Base-by-base conservation (phyloP, 2,797 vertebrate species). In the Huso huso region DNA sequence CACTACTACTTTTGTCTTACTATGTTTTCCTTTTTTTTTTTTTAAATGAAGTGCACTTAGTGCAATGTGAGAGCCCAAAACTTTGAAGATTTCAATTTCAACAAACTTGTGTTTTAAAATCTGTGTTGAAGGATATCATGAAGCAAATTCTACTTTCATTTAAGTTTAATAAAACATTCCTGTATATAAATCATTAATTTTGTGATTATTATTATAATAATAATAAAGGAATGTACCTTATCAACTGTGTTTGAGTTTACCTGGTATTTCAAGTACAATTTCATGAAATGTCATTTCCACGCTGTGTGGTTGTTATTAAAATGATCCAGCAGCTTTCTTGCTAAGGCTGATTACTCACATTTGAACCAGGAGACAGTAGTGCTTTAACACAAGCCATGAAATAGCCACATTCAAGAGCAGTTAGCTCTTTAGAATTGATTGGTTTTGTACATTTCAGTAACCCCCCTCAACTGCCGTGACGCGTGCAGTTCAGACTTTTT, bases 181-280 rank as follows among this genome's bases (percentile, higher is more conserved):
- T 91, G 86, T 92, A 90, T 78, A 88, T 86, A 91, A 73, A 87
- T 84, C 81, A 86, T 88, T 84, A 71, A 61, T 86, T 89, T 86
- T 88, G 88, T 90, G 86, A 89, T 88, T 57, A 57, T 66, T 58
- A 68, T 68, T 77, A 74, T 72, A 85, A 84, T 72, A 82, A 68
- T 89, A 93, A 93, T 94, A 93, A 94, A 94, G 89, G 86, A 80
- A 90, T 91, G 81, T 89, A 89, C 75, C 81, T 85, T 87, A 83
- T 76, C 75, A 79, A 71, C 64, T 64, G 73, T 69, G 78, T 66
- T 13, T 73, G 80, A 52, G 50, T 57, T 37, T 37, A 37, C 23
- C 23, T 37, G 23, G 23, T 37, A 37, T 37, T 37, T 37, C 23
- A 37, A 37, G 23, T 37, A 37, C 23, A 37, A 37, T 3, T 2